Conservation (phyloP, 2,888 invertebrate species). For the Cantharis rustica region DNA sequence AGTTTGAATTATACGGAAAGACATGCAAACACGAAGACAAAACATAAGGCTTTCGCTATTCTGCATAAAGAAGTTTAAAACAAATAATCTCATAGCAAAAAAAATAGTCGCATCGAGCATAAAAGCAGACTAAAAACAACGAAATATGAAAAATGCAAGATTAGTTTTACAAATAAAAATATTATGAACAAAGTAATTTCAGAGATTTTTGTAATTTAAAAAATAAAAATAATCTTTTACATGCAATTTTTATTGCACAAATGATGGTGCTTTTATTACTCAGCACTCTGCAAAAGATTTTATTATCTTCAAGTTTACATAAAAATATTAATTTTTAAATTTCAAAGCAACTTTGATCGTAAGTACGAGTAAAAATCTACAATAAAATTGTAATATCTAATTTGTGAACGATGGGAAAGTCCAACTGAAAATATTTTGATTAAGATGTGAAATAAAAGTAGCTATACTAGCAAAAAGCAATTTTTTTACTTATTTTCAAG, state of each 20-base stretch:
- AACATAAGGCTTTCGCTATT: no score
- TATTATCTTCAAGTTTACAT: not conserved
- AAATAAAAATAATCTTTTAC: not conserved
- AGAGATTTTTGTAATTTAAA: not conserved
- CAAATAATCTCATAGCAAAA: no score
- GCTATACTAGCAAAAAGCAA: not conserved
- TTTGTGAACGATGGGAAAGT: not conserved
- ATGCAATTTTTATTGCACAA: not conserved
- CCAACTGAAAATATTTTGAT: not conserved
- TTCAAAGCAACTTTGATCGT: not conserved
- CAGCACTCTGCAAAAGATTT: not conserved
- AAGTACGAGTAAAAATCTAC: not conserved
- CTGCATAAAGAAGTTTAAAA: no score
- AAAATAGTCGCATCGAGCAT: not conserved
- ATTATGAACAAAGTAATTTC: not conserved
- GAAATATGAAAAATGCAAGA: not conserved
- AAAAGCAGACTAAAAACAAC: not conserved
- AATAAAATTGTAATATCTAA: not conserved
- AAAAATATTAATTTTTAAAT: not conserved
- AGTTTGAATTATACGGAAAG: no score
- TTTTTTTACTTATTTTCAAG: not conserved
- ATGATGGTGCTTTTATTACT: not conserved
- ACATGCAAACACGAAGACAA: no score
- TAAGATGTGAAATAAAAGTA: not conserved
- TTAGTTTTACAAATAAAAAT: not conserved